phyloP scores from a whole-genome alignment of 23 tunicate species.

The Corella eumyota region DNA sequence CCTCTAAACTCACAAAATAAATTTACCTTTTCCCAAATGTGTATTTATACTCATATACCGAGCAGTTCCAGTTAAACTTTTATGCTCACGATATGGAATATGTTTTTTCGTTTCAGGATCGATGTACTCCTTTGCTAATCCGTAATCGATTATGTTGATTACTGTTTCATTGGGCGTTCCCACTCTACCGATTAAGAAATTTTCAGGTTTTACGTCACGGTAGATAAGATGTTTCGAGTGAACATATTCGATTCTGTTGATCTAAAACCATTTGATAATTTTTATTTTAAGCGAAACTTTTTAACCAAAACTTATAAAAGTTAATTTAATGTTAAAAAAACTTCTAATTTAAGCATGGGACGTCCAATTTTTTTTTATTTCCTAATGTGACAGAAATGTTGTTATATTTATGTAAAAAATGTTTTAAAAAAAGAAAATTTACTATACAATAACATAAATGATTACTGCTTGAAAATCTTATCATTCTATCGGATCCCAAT shows the following conservation, averaged over 20 bases:
- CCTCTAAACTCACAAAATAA: not conserved
- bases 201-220: conserved; percentile 99
- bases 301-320: too few relatives aligned
- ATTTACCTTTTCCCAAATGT: conserved; percentile 97
- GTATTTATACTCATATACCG: conserved; percentile 99
- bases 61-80: conserved; percentile 98
- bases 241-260: conserved; percentile 89
- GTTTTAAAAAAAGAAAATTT: too few relatives aligned
- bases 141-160: conserved; percentile 92
- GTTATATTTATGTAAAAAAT: too few relatives aligned
- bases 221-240: conserved; percentile 98
- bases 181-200: conserved; percentile 86
- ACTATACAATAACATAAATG: too few relatives aligned
- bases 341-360: too few relatives aligned
- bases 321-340: too few relatives aligned
- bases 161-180: conserved; percentile 66
- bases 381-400: too few relatives aligned
- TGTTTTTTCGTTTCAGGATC: conserved; percentile 99
- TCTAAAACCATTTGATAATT: conserved; percentile 19
- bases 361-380: too few relatives aligned
- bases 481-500: too few relatives aligned
- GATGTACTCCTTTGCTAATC: conserved; percentile 97
- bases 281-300: too few relatives aligned
- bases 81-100: conserved; percentile 99
- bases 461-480: too few relatives aligned